Percentiles rank a stretch among this genome's conserved stretches.
These are phyloP conservation scores for Halictus rubicundus DNA, from an alignment of 1,140 invertebrate species.

Conservation along the genomic window DNA sequence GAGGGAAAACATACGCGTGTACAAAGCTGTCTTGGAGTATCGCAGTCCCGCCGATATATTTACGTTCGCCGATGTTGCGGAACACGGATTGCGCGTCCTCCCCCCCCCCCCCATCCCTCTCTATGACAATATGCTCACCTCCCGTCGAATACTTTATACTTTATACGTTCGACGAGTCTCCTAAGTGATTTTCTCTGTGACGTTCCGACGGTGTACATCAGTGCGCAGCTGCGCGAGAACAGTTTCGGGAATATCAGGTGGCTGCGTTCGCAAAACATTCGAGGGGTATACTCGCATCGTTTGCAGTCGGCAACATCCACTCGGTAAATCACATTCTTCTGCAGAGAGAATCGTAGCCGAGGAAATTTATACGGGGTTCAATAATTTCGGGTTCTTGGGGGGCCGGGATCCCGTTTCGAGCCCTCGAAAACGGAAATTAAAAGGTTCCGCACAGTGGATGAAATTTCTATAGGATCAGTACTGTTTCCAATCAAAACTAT, in stretches of 20 bases:
- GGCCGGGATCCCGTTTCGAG: too few species aligned
- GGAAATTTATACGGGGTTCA: background rate
- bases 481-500: too few species aligned
- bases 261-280: background rate
- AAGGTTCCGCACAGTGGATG: too few species aligned
- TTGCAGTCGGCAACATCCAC: background rate
- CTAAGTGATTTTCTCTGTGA: slow-evolving; percentile 3
- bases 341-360: background rate
- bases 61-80: background rate
- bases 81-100: background rate
- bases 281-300: background rate
- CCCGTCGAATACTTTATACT: background rate
- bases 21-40: background rate
- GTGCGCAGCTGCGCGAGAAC: background rate
- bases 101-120: too few species aligned
- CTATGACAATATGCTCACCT: background rate
- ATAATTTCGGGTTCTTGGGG: background rate
- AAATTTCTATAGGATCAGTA: too few species aligned
- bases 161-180: background rate
- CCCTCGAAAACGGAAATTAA: too few species aligned
- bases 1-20: background rate
- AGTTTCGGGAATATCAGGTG: background rate
- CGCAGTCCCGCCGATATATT: background rate
- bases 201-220: background rate
- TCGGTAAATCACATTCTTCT: background rate